Base-by-base conservation (phyloP, 2,797 vertebrate species). In the Lateolabrax maculatus region DNA sequence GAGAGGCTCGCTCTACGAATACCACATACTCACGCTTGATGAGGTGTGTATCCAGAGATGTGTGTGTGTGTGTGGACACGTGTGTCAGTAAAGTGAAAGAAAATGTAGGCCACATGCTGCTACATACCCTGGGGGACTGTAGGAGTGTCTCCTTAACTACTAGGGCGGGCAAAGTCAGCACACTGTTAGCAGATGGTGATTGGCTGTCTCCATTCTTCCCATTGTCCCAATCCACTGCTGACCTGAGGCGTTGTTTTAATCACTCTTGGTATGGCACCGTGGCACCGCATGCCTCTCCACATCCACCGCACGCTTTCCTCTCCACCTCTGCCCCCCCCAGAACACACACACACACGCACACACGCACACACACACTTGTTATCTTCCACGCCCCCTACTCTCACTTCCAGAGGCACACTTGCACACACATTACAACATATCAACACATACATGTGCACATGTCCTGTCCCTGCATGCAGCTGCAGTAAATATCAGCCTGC, bases 221-320 rank as follows among this genome's bases (percentile, higher is more conserved):
- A 19, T 82, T n/a, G n/a, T 90, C 75, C 83, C 89, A 85, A 86
- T 87, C 82, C 64, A 27, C 80, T 37, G 69, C 79, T 87, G 90
- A 90, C 91, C 91, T 1, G 75, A 88, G 92, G 94, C 87, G 1
- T 66, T 75, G 86, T 92, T 95, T 92, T 93, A 94, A 94, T 94
- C 91, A 93, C 92, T 83, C 71, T 73, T 85, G 71, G 71, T 87
- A 75, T 82, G 60, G 77, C 71, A 65, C 46, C 11, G 25, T 15
- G 80, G 74, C 37, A 0, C 64, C 41, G 71, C 79, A 48, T 62
- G 75, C 34, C 43, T 52, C 60, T 85, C 63, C 77, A 36, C 52
- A 79, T 77, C 75, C 79, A 58, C 65, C 18, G 13, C 80, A 34
- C 51, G 10, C 62, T 61, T 63, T 70, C 79, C 74, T 67, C 67